Percentiles rank a stretch among this genome's conserved stretches.
These are phyloP conservation scores for Pterocles orientalis DNA, from an alignment of 2,113 vertebrate species.

Conservation along the genomic window DNA sequence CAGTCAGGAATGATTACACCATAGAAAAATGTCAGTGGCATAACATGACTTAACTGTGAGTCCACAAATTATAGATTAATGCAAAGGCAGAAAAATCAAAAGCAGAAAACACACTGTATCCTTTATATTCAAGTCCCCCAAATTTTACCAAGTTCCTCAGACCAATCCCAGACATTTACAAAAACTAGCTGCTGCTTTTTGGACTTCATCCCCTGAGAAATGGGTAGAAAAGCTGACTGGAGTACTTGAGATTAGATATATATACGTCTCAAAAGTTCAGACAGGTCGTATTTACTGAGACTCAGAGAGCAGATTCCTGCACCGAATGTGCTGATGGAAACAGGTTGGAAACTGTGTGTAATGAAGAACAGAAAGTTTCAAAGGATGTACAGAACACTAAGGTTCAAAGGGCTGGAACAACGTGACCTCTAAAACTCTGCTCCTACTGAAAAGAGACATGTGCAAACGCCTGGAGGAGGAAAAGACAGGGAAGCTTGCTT, in stretches of 20 bases:
- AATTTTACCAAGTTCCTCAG: constrained; percentile 46
- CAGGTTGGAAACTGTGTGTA: background rate
- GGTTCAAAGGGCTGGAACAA: background rate
- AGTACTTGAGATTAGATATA: background rate
- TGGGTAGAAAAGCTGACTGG: background rate
- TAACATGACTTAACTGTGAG: constrained; percentile 63
- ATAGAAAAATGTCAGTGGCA: constrained; percentile 59
- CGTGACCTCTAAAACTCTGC: background rate
- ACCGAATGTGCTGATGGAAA: background rate
- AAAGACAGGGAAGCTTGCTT: background rate
- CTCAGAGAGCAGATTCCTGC: background rate
- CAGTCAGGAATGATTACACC: constrained; percentile 38
- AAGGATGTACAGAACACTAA: background rate
- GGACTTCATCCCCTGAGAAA: constrained; percentile 38
- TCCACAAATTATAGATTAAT: constrained; percentile 77
- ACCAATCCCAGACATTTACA: constrained; percentile 54
- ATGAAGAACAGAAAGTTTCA: background rate
- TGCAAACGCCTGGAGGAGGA: background rate
- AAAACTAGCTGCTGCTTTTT: constrained; percentile 60
- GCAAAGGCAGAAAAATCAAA: constrained; percentile 52
- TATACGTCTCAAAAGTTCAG: background rate
- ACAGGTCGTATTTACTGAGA: background rate
- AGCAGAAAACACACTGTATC: constrained; percentile 47
- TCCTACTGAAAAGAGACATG: background rate
- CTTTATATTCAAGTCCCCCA: constrained; percentile 2